These are phyloP conservation scores for Pleuronectes platessa DNA, from an alignment of 2,113 vertebrate species.

Conservation along the genomic window DNA sequence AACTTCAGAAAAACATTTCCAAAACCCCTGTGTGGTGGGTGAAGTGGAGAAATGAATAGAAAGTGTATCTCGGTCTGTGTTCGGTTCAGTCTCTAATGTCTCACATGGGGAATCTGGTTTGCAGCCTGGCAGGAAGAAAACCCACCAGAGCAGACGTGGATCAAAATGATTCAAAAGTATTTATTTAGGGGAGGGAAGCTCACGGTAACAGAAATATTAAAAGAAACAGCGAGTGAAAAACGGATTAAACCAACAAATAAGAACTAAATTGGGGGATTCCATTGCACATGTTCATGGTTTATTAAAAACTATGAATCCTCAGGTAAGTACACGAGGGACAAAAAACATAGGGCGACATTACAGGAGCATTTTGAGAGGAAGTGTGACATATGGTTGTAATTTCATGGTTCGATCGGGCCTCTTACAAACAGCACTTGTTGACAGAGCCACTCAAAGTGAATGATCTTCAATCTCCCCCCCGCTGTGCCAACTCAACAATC, in stretches of 20 bases:
- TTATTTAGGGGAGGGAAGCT: neutral
- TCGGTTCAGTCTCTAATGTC: too few relatives aligned
- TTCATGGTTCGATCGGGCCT: slow-evolving; percentile 22
- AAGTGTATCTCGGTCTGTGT: too few relatives aligned
- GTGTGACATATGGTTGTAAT: slow-evolving; percentile 19
- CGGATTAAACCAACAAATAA: neutral
- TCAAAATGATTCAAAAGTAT: too few relatives aligned
- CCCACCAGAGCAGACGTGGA: too few relatives aligned
- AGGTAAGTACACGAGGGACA: neutral
- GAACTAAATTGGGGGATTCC: too few relatives aligned
- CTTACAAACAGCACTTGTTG: slow-evolving; percentile 43
- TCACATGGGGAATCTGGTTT: too few relatives aligned
- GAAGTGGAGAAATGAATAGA: too few relatives aligned
- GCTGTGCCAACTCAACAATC: slow-evolving; percentile 54
- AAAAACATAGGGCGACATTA: too few relatives aligned
- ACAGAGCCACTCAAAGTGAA: slow-evolving; percentile 52
- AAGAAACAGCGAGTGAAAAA: too few relatives aligned
- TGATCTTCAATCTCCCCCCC: slow-evolving; percentile 47
- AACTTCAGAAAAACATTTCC: too few relatives aligned
- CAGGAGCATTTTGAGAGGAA: neutral
- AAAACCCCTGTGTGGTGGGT: too few relatives aligned
- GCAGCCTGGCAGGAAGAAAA: too few relatives aligned
- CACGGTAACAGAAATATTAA: neutral
- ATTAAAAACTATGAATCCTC: neutral
- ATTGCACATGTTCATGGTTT: neutral